Evolutionary conservation across 2,888 invertebrate species (phyloP).

Genomic region (Brenthis daphne): DNA sequence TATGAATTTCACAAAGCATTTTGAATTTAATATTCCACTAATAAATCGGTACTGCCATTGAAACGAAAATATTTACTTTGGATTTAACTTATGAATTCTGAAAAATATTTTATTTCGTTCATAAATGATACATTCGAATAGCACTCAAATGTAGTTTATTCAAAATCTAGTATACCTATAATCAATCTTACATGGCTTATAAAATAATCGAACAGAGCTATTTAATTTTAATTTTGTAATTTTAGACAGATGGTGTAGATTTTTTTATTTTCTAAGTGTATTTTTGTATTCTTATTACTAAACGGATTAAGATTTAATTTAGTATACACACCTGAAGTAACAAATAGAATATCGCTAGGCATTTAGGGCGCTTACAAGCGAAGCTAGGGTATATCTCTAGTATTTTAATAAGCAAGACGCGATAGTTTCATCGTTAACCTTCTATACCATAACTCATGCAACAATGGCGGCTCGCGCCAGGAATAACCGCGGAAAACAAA

Average conservation of each 20-base stretch:
- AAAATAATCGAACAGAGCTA: too few species aligned
- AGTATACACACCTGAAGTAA: too few species aligned
- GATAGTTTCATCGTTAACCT: constrained; percentile 63
- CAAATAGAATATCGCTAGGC: too few species aligned
- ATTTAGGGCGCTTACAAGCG: too few species aligned
- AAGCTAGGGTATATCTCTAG: neutral
- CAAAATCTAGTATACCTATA: too few species aligned
- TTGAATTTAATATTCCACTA: constrained; percentile 38
- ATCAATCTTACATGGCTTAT: too few species aligned
- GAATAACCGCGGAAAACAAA: constrained; percentile 74
- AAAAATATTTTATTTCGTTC: constrained; percentile 13
- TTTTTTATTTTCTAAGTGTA: too few species aligned
- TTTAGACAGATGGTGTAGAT: too few species aligned
- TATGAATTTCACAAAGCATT: constrained; percentile 11
- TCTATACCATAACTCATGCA: constrained; percentile 66
- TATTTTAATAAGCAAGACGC: constrained; percentile 51
- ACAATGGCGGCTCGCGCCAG: constrained; percentile 69
- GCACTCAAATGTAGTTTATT: neutral
- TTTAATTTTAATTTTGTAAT: too few species aligned
- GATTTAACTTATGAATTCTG: constrained; percentile 20
- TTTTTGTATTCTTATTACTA: too few species aligned
- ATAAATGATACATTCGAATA: neutral
- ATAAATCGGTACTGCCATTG: constrained; percentile 32
- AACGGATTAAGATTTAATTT: too few species aligned
- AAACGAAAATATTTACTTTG: constrained; percentile 27